A percentile compares a stretch with the other conserved stretches of the same genome.
phyloP scores from a whole-genome alignment of 2,113 vertebrate species.

The Myotis brandtii region DNA sequence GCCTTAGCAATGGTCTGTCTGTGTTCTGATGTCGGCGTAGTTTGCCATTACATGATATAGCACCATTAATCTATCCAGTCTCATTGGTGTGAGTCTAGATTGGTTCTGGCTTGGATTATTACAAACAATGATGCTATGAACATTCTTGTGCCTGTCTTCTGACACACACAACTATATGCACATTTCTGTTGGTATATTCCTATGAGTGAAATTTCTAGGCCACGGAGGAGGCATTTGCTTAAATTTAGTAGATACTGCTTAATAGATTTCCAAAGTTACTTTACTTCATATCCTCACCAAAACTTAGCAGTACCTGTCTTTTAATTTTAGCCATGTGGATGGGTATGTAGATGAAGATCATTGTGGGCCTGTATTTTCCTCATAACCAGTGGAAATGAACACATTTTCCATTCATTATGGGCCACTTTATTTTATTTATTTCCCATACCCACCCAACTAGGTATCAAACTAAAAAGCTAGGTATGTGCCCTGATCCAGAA shows the following conservation, averaged over 20 bases:
- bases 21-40: not conserved
- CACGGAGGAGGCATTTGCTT: not conserved
- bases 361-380: not conserved
- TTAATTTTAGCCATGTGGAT: too few relatives aligned
- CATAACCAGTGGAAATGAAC: not conserved
- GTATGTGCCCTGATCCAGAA: too few relatives aligned
- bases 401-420: not conserved
- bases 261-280: not conserved
- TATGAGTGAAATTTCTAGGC: not conserved
- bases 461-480: too few relatives aligned
- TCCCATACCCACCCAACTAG: too few relatives aligned
- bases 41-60: not conserved
- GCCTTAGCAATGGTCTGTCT: not conserved
- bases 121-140: not conserved
- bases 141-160: not conserved
- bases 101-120: not conserved
- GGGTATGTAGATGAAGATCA: too few relatives aligned
- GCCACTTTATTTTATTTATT: not conserved
- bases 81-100: not conserved
- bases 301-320: not conserved
- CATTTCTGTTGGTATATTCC: not conserved
- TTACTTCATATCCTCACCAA: not conserved
- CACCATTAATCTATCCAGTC: too few relatives aligned
- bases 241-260: not conserved
- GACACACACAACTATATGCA: not conserved